Evolutionary conservation across 2,888 invertebrate species (phyloP).

Genomic region (Spodoptera exigua): DNA sequence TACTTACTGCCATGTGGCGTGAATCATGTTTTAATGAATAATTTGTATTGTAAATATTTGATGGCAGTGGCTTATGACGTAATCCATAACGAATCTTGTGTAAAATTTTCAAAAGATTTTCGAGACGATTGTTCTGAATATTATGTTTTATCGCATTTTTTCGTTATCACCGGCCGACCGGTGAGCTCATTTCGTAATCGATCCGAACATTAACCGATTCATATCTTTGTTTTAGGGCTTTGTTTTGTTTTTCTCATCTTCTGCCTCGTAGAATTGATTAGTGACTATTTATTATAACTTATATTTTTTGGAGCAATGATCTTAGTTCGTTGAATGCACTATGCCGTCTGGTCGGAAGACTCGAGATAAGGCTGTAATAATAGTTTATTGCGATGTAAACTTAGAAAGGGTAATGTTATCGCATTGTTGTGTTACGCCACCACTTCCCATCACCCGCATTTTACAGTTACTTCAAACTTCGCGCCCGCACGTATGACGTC

Average conservation of each 20-base stretch:
- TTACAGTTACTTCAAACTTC: constrained; percentile 47
- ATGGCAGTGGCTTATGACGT: constrained; percentile 23
- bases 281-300: neutral
- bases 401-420: constrained; percentile 54
- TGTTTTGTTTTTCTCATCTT: constrained; percentile 14
- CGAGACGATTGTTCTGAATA: constrained; percentile 30
- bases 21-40: constrained; percentile 52
- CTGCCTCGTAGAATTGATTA: constrained; percentile 15
- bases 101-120: constrained; percentile 14
- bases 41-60: constrained; percentile 56
- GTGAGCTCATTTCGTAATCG: constrained; percentile 65
- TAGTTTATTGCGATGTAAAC: constrained; percentile 34
- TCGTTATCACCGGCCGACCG: constrained; percentile 61
- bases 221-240: constrained; percentile 48
- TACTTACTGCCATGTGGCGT: constrained; percentile 59
- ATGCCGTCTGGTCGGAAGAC: constrained; percentile 30
- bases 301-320: constrained; percentile 7
- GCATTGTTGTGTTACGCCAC: constrained; percentile 40
- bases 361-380: constrained; percentile 49
- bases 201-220: constrained; percentile 63
- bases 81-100: constrained; percentile 12
- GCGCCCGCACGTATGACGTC: constrained; percentile 53
- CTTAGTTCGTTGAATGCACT: constrained; percentile 6
- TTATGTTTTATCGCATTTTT: constrained; percentile 66
- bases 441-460: constrained; percentile 69